phyloP scores from a whole-genome alignment of 2,113 vertebrate species.

The Equus quagga region DNA sequence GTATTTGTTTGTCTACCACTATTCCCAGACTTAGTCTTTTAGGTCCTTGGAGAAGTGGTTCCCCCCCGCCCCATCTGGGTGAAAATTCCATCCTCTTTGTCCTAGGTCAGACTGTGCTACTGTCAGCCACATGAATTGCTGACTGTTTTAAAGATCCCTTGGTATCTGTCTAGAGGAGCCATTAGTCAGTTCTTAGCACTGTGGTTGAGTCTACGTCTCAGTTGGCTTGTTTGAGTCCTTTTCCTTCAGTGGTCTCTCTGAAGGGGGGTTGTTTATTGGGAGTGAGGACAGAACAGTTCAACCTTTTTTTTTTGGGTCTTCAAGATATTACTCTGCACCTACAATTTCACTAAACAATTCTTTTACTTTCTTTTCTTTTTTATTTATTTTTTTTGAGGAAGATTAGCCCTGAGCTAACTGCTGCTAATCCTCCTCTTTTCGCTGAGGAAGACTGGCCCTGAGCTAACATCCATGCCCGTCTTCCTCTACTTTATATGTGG shows the following conservation, averaged over 20 bases:
- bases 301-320: neutral
- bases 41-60: neutral
- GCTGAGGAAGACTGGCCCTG: too few species aligned
- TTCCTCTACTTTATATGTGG: too few species aligned
- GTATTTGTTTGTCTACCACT: neutral
- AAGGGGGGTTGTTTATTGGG: neutral
- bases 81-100: neutral
- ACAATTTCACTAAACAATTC: conserved; percentile 6
- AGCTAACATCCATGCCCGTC: too few species aligned
- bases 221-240: neutral
- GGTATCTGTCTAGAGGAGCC: neutral
- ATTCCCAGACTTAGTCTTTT: neutral
- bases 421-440: too few species aligned
- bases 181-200: neutral
- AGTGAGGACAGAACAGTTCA: neutral
- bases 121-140: neutral
- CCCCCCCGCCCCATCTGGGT: neutral
- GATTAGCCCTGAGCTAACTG: too few species aligned
- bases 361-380: conserved; percentile 36
- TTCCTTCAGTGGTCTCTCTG: neutral
- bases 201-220: neutral
- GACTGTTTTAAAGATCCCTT: neutral
- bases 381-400: too few species aligned
- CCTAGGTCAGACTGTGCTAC: neutral
- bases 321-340: neutral